These are phyloP conservation scores for Odontothrips loti DNA, from an alignment of 2,888 invertebrate genomes.

Conservation along the genomic window DNA sequence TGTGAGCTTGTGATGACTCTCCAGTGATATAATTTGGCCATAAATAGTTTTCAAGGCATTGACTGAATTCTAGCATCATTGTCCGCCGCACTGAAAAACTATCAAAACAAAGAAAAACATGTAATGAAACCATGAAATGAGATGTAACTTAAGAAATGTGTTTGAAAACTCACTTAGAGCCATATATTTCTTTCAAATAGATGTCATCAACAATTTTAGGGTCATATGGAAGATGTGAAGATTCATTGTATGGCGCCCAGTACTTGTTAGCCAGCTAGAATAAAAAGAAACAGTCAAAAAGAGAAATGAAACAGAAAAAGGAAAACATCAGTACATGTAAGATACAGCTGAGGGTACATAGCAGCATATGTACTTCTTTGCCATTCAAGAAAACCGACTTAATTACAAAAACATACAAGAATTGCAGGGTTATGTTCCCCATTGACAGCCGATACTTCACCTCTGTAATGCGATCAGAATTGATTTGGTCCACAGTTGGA, in stretches of 20 bases:
- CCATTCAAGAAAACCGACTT: not conserved
- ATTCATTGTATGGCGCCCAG: constrained; percentile 83
- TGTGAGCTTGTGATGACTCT: constrained; percentile 75
- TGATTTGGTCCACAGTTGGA: constrained; percentile 85
- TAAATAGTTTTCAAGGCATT: constrained; percentile 92
- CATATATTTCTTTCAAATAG: constrained; percentile 80
- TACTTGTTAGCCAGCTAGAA: constrained; percentile 81
- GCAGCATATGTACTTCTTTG: not conserved
- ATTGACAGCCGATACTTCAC: too few species aligned
- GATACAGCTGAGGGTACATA: not conserved
- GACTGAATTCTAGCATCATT: constrained; percentile 95
- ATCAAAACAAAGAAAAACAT: constrained; percentile 41
- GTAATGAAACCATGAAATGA: not conserved
- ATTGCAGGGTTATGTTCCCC: too few species aligned
- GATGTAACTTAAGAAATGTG: not conserved
- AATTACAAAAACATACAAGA: not conserved
- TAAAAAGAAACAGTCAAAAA: constrained; percentile 34
- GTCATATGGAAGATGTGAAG: constrained; percentile 68
- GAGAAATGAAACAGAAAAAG: constrained; percentile 27
- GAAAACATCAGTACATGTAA: not conserved
- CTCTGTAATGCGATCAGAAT: constrained; percentile 68
- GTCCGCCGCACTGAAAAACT: constrained; percentile 80
- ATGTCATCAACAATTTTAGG: constrained; percentile 80
- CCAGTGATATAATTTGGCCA: constrained; percentile 89
- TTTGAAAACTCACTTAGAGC: constrained; percentile 61